phyloP scores from a whole-genome alignment of 2,113 vertebrate species.

The Gnathonemus echidnorhynchus region DNA sequence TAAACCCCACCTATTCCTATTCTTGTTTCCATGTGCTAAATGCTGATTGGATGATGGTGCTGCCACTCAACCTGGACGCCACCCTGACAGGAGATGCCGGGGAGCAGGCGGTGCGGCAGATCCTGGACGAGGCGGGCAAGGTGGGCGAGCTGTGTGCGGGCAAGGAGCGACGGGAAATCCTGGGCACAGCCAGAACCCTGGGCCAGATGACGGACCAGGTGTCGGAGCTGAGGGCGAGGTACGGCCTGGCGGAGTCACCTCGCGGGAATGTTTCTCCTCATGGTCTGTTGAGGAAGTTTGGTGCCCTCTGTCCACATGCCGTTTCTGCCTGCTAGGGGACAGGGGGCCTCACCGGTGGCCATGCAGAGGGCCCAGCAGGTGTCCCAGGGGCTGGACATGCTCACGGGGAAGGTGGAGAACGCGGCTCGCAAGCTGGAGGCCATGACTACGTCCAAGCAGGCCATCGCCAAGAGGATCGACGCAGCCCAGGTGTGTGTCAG shows the following conservation, averaged over 20 bases:
- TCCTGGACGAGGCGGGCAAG: constrained; percentile 92
- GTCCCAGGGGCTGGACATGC: constrained; percentile 83
- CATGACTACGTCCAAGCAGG: constrained; percentile 91
- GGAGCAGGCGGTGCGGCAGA: constrained; percentile 84
- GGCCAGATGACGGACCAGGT: constrained; percentile 92
- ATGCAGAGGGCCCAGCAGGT: constrained; percentile 92
- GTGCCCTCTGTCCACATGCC: not conserved
- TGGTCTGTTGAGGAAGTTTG: not conserved
- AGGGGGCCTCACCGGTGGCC: constrained; percentile 75
- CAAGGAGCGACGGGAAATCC: constrained; percentile 86
- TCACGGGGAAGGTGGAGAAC: constrained; percentile 87
- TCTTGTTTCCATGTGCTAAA: constrained; percentile 52
- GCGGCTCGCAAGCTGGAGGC: constrained; percentile 88
- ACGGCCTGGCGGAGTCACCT: constrained; percentile 18
- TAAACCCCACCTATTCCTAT: not conserved
- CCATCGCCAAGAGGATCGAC: constrained; percentile 88
- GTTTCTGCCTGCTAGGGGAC: constrained; percentile 61
- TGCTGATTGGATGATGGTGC: constrained; percentile 41
- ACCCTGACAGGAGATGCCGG: constrained; percentile 73
- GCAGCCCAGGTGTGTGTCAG: constrained; percentile 77
- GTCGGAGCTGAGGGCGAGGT: constrained; percentile 84
- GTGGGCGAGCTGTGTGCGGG: constrained; percentile 93
- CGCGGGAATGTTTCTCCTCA: not conserved
- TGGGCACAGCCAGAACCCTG: constrained; percentile 80
- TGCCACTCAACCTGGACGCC: not conserved